Percentiles rank a stretch among this genome's conserved stretches.
Conservation (phyloP, 2,113 vertebrate genomes). For the Oophaga pumilio region DNA sequence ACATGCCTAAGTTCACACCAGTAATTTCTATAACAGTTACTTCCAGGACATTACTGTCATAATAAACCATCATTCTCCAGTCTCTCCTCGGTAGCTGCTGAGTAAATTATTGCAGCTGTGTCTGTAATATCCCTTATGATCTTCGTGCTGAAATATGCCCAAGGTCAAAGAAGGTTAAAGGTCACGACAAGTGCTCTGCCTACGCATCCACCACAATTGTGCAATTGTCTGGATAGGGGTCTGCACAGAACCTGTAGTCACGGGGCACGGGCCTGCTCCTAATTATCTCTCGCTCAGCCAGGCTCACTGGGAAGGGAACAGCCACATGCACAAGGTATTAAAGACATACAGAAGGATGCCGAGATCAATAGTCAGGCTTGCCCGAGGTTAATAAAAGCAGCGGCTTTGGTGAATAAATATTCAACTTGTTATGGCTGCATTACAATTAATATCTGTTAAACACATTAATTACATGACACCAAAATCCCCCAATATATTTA, state of each 20-base stretch:
- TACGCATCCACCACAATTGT: constrained; percentile 31
- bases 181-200: constrained; percentile 21
- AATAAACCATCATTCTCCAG: background rate
- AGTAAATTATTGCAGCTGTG: background rate
- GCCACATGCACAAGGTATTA: constrained; percentile 29
- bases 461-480: constrained; percentile 4
- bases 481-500: background rate
- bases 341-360: constrained; percentile 45
- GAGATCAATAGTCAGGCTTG: constrained; percentile 32
- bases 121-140: constrained; percentile 13
- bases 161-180: constrained; percentile 5
- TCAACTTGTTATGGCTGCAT: constrained; percentile 42
- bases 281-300: constrained; percentile 35
- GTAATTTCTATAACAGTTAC: constrained; percentile 16
- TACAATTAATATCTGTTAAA: constrained; percentile 50
- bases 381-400: constrained; percentile 39
- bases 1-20: background rate
- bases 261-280: constrained; percentile 8
- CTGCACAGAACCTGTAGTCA: constrained; percentile 2
- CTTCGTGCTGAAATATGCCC: constrained; percentile 18
- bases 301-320: constrained; percentile 35
- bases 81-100: background rate
- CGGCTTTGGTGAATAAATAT: constrained; percentile 52
- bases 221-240: constrained; percentile 19
- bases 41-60: constrained; percentile 9